Conservation (phyloP, 2,888 invertebrate species). For the Linyphia triangularis region DNA sequence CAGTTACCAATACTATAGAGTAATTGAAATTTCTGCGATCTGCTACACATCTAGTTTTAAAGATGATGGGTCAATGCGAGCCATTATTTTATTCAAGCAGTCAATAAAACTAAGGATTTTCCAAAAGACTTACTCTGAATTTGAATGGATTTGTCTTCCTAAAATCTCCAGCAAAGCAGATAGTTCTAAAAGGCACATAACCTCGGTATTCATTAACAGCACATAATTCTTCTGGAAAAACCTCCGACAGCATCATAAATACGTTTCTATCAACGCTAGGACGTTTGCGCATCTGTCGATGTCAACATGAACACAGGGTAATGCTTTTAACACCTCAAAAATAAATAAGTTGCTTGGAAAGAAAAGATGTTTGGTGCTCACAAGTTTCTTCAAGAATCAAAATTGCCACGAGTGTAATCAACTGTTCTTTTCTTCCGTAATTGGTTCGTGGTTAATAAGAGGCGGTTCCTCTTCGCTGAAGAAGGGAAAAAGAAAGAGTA, state of each 20-base stretch:
- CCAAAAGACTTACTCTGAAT: neutral
- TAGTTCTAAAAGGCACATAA: neutral
- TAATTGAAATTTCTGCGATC: too few relatives aligned
- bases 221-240: neutral
- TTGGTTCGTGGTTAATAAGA: conserved; percentile 38
- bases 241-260: neutral
- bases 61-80: too few relatives aligned
- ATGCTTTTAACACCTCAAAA: neutral
- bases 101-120: too few relatives aligned
- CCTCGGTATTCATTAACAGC: neutral
- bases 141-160: neutral
- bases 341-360: neutral
- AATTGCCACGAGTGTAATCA: conserved; percentile 25
- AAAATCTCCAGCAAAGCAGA: neutral
- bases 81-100: too few relatives aligned
- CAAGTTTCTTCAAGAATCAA: conserved; percentile 9
- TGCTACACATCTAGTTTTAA: too few relatives aligned
- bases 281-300: neutral
- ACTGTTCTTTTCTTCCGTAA: conserved; percentile 1
- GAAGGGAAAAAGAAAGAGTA: neutral
- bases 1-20: too few relatives aligned
- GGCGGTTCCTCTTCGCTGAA: neutral
- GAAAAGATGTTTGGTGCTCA: neutral
- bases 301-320: neutral
- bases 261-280: neutral